Percentiles rank a stretch among this genome's conserved stretches.
phyloP scores from a whole-genome alignment of 1,140 invertebrate genomes.

The Melipona quadrifasciata region DNA sequence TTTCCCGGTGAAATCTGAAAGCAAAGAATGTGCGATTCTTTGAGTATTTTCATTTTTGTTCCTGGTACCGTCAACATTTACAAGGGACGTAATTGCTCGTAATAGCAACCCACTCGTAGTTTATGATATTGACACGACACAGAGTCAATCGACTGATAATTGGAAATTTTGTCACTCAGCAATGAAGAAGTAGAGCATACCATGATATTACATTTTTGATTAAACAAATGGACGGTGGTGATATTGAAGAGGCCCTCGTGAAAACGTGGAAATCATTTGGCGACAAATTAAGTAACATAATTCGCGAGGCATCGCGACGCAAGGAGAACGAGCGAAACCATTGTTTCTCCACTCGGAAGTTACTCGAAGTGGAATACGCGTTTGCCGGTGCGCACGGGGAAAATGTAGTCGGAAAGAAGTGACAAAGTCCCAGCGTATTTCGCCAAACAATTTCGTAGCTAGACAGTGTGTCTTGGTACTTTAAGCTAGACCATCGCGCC shows the following conservation, averaged over 20 bases:
- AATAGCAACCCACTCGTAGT: neutral
- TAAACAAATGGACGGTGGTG: too few species aligned
- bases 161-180: too few species aligned
- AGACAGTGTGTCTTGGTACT: slow-evolving; percentile 75
- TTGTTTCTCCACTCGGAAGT: slow-evolving; percentile 56
- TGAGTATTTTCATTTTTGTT: neutral
- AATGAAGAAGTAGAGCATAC: neutral
- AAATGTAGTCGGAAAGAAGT: slow-evolving; percentile 75
- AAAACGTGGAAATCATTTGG: neutral
- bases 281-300: neutral
- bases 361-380: slow-evolving; percentile 47
- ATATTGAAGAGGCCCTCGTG: too few species aligned
- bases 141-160: neutral
- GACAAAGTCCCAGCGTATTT: slow-evolving; percentile 75
- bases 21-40: neutral
- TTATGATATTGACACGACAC: neutral
- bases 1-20: neutral
- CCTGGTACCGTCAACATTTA: neutral
- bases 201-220: too few species aligned
- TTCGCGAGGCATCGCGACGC: neutral
- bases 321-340: slow-evolving; percentile 49
- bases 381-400: slow-evolving; percentile 57
- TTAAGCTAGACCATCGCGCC: slow-evolving; percentile 74
- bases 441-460: slow-evolving; percentile 74
- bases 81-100: neutral